phyloP scores from a whole-genome alignment of 2,888 invertebrate species.

The Cryptocephalus moraei region DNA sequence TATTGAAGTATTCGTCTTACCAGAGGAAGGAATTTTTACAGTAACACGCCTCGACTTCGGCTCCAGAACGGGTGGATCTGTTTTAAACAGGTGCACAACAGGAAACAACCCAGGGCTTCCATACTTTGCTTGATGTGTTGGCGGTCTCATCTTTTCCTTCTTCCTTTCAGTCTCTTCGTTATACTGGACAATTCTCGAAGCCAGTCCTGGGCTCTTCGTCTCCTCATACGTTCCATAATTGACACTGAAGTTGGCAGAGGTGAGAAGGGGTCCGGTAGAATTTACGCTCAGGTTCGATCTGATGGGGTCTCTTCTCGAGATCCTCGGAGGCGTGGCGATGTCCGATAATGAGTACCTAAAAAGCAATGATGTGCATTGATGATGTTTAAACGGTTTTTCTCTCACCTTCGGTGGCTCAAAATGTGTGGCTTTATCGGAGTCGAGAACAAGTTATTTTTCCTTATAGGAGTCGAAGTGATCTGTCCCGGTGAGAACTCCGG shows the following conservation, averaged over 20 bases:
- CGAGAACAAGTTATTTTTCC: not conserved
- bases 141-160: constrained; percentile 12
- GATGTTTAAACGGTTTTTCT: not conserved
- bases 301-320: constrained; percentile 5
- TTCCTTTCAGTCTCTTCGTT: constrained; percentile 31
- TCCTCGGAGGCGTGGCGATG: constrained; percentile 14
- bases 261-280: constrained; percentile 35
- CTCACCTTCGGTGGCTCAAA: not conserved
- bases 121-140: constrained; percentile 35
- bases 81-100: constrained; percentile 41
- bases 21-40: constrained; percentile 20
- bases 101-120: constrained; percentile 40
- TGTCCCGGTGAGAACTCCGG: not conserved
- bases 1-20: constrained; percentile 1
- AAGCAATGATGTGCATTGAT: not conserved
- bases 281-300: constrained; percentile 13
- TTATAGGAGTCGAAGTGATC: not conserved
- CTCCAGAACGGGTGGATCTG: constrained; percentile 31
- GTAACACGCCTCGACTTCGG: constrained; percentile 28
- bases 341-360: constrained; percentile 24
- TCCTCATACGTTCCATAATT: constrained; percentile 41
- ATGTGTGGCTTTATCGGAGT: not conserved
- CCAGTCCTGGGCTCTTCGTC: constrained; percentile 42
- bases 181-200: constrained; percentile 42
- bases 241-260: constrained; percentile 39